Evolutionary conservation across 2,888 invertebrate genomes (phyloP).

Genomic region (Charanyca ferruginea): DNA sequence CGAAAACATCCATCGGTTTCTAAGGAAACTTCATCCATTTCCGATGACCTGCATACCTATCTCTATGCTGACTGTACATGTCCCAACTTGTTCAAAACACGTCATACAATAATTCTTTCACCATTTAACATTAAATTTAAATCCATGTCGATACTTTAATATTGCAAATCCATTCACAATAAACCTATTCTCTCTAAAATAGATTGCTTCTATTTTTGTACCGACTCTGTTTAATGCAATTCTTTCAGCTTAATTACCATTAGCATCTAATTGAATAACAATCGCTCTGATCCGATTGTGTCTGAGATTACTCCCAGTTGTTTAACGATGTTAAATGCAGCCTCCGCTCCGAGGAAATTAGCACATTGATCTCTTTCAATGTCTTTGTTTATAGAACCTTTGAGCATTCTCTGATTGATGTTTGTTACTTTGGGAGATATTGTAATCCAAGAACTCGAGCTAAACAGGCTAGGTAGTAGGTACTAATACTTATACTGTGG

Average conservation of each 20-base stretch:
- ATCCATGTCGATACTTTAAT: neutral
- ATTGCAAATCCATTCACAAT: constrained; percentile 6
- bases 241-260: constrained; percentile 29
- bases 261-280: constrained; percentile 49
- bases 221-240: neutral
- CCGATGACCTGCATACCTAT: no score
- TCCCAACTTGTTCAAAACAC: neutral
- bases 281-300: constrained; percentile 31
- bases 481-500: no score
- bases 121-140: neutral
- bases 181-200: neutral
- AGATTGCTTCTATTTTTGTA: constrained; percentile 36
- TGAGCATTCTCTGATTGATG: neutral
- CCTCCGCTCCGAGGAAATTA: constrained; percentile 27
- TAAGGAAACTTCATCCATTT: no score
- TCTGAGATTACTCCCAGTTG: constrained; percentile 27
- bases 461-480: no score
- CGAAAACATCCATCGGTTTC: no score
- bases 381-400: constrained; percentile 5
- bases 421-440: neutral
- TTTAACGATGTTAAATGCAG: constrained; percentile 44
- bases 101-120: neutral
- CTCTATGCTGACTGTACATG: no score
- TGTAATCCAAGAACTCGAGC: neutral
- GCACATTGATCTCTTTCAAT: constrained; percentile 43